Evolutionary conservation across 2,113 vertebrate genomes (phyloP), one percentile per base, ranked within the genome.

Genomic region (Panurus biarmicus): DNA sequence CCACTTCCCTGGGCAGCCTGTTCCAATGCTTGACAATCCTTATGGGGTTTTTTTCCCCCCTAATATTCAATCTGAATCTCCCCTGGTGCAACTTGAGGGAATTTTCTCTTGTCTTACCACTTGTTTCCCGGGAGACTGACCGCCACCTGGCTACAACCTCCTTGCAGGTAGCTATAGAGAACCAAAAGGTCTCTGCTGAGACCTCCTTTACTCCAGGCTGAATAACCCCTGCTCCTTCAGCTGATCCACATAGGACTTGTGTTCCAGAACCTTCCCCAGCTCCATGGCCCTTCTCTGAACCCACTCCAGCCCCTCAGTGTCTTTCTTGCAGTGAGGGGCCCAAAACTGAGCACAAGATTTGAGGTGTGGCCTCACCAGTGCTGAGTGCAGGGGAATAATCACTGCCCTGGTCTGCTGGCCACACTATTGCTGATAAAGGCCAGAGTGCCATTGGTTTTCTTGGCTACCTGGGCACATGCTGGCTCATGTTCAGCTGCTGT

Each of bases 301-400:
- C 1, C 1, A 0, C 26, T 44, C 6, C 64, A 76, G 12, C 11
- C 7, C 15, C 7, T 64, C 31, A 44, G 1, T 29, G 50, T 25
- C 33, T 11, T 36, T 44, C 10, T 50, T 50, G 23, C 1, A 40
- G 61, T 67, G n/a, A 54, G 29, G 3, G 3, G 2, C 35, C 5
- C 31, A 76, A 8, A 62, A 76, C 26, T 44, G 33, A 38, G 4
- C 56, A 24, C 10, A 44, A 56, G 4, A 56, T 26, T 56, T 13
- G 5, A 48, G 56, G 12, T 36, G 22, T 4, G 15, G 0, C 26
- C 3, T 42, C 35, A 69, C 3, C 31, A 33, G 35, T 33, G 47
- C 35, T 0, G 1, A 56, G 12, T 0, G 20, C 31, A 69, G 31
- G 3, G 14, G 7, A 3, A 33, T 25, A 40, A 2, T 54, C n/a